Base-by-base conservation (phyloP, 1,140 invertebrate genomes). In the Zaprionus vittiger region DNA sequence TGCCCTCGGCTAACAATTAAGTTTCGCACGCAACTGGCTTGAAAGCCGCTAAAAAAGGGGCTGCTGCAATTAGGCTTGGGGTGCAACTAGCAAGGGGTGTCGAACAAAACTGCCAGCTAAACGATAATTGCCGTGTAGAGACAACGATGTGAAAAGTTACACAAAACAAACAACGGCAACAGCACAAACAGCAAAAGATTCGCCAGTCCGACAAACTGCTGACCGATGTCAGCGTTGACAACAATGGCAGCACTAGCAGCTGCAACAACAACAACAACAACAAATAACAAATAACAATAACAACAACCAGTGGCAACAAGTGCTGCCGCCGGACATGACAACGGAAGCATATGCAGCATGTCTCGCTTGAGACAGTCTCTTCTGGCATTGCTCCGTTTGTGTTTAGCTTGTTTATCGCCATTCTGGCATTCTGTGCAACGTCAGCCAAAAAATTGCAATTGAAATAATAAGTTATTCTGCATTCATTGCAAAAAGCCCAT, bases 131-230 rank as follows among this genome's bases (percentile, higher is more conserved):
- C 24, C 24, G 15, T 22, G 28, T 31, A 34, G 6, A 52, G 44
- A 44, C 78, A 80, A 89, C 83, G 60, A 89, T 87, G 84, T 66
- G 85, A 87, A 87, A 87, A 84, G 61, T 84, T 65, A 47, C 72
- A 74, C 74, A 84, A 83, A 89, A 79, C 79, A 76, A 80, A 64
- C 77, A 47, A 38, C 37, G 14, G 14, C 37, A 38, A 15, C 37
- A 38, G 37, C 37, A 62, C 31, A 69, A 55, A 26, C 17, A 34
- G 17, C 49, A 14, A 52, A 22, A 52, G 47, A 52, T 52, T 22
- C 47, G 4, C 22, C 11, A 52, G 20, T 22, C 47, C 47, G 20
- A 7, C 47, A 52, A 52, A 52, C 20, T 52, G 47, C 47, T 52
- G 47, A 52, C 47, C 47, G 4, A 49, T 49, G 44, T 49, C 44